A percentile compares a stretch with the other conserved stretches of the same genome.
These are phyloP conservation scores for Papilio polytes DNA, from an alignment of 1,140 invertebrate species.

Conservation along the genomic window DNA sequence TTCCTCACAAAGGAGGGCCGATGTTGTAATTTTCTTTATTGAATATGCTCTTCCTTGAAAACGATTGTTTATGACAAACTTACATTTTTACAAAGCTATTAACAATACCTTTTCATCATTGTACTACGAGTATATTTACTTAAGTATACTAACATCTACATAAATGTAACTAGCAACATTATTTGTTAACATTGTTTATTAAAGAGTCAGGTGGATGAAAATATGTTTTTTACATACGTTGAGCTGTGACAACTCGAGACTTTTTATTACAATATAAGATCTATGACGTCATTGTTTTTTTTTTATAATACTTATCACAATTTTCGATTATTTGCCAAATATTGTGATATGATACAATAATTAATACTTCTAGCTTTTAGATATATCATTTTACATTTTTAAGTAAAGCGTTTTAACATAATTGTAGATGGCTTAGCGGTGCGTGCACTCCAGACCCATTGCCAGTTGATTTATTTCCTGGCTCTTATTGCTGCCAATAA, in stretches of 20 bases:
- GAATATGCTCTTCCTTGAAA: slow-evolving; percentile 31
- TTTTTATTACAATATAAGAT: no score
- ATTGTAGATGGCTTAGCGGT: not conserved
- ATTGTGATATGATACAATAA: no score
- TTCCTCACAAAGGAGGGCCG: slow-evolving; percentile 43
- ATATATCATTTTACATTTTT: not conserved
- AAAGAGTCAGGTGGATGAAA: no score
- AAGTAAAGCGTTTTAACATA: slow-evolving; percentile 4
- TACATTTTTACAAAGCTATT: not conserved
- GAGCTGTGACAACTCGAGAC: no score
- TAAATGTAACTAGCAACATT: no score
- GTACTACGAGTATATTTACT: not conserved
- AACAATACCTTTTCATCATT: not conserved
- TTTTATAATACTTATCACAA: no score
- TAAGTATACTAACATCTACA: no score
- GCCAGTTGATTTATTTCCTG: slow-evolving; percentile 50
- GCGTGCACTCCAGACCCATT: slow-evolving; percentile 23
- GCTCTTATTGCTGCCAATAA: slow-evolving; percentile 53
- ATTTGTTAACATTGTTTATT: no score
- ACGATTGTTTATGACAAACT: slow-evolving; percentile 8
- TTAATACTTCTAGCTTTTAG: not conserved
- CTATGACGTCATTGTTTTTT: no score
- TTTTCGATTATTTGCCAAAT: no score
- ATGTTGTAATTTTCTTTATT: slow-evolving; percentile 44
- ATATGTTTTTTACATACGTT: no score